Base-by-base conservation (phyloP, 64 coral and sea anemone species). In the Montipora efflorescens region DNA sequence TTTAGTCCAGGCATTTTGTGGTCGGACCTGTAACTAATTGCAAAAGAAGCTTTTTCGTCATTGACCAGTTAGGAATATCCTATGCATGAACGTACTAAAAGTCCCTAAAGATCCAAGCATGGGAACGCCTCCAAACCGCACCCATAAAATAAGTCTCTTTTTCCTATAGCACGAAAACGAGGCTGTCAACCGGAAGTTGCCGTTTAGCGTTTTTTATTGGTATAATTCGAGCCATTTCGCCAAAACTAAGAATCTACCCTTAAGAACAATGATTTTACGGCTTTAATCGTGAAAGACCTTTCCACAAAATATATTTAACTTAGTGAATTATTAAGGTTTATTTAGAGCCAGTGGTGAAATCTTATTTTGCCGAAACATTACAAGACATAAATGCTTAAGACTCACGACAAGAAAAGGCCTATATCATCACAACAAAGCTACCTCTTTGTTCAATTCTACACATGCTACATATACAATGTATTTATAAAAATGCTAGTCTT, bases 161-260 rank as follows among this genome's bases (percentile, higher is more conserved):
- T 69, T 69, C 66, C 66, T 15, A 69, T 14, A 77, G 3, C 75
- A 77, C 47, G 75, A 47, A 77, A 77, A 77, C 43, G 75, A 77
- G 75, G 75, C 75, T 77, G 18, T 77, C 8, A 77, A 77, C 75
- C 2, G 36, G 36, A 77, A 77, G 5, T 77, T 77, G 75, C 75
- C 47, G 75, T 77, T 77, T 77, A 77, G 75, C 9, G 12, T 14
- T 11, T 77, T 45, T 77, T 19, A 77, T 49, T 49, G 15, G 45
- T 77, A 77, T 77, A 77, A 77, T 47, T 77, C 75, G 5, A 15
- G 75, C 10, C 75, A 13, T 77, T 77, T 48, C 75, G 8, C 13
- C 2, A 77, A 77, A 77, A 77, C 13, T 77, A 77, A 77, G 45
- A 48, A 48, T 15, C 46, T 77, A 15, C 5, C 13, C 75, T 77